Base-by-base conservation (phyloP, 1,140 invertebrate species). In the Cherax destructor region DNA sequence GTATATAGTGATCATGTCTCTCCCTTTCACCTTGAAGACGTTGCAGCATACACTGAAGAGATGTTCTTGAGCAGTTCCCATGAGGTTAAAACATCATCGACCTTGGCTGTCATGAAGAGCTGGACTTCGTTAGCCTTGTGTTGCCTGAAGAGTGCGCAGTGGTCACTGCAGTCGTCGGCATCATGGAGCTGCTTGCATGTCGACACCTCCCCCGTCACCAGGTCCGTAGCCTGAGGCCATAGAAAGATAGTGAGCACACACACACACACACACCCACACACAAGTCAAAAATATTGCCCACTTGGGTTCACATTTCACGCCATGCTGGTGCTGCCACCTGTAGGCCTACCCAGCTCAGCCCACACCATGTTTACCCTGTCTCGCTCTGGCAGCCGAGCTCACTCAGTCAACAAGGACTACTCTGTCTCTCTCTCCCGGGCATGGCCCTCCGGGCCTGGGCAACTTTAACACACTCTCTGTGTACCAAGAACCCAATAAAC, bases 41-140 rank as follows among this genome's bases (percentile, higher is more conserved):
- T 7, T 7, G 2, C 56, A 61, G 85, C 85, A 47, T 87, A 77
- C 21, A 41, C 24, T 24, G 72, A 76, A 30, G 85, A 72, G 30
- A 87, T 11, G 16, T 87, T 65, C 81, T 91, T 91, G 30, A 91
- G 76, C 11, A 78, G 9, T 24, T 65, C 72, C 88, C 88, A 91
- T 7, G 83, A 50, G 9, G n/a, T 16, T 24, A 85, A 30, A 52
- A 91, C 88, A 81, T 86, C 83, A 30, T 30, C 69, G 18, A 91
- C 83, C 74, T 91, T 91, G 52, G 76, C 56, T 3, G 83, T 16
- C 59, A 65, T 83, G 83, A 91, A 91, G 11, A 79, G 30, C 11
- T 78, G 76, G 4, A 91, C 81, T n/a, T 91, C 88, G 18, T 30
- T 6, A 13, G 50, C 56, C 83, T 91, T 91, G 88, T 91, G 88